Conservation (phyloP, 1,140 invertebrate genomes). For the Paraescarpia echinospica region DNA sequence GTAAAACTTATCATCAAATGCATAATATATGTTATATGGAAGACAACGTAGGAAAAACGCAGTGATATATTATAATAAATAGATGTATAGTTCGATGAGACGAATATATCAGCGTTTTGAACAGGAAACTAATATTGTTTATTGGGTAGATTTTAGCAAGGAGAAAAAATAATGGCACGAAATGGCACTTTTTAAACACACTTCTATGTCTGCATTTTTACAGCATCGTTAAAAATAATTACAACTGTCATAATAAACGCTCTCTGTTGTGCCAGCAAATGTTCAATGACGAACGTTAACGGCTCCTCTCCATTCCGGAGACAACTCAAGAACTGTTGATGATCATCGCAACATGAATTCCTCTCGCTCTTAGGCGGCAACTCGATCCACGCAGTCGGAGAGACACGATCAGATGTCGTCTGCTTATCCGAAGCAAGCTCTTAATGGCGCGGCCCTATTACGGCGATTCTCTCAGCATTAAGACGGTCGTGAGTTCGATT, state of each 20-base stretch:
- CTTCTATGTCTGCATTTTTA: no score
- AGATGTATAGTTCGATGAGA: no score
- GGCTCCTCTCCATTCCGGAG: not conserved
- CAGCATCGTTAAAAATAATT: no score
- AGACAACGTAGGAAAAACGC: no score
- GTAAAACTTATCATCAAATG: no score
- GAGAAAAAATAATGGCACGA: no score
- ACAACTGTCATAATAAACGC: not conserved
- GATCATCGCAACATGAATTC: not conserved
- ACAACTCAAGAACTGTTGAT: not conserved
- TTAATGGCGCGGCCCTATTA: not conserved
- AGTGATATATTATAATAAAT: no score
- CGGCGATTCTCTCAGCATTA: not conserved
- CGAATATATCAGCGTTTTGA: no score
- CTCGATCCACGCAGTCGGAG: not conserved
- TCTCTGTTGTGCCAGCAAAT: not conserved
- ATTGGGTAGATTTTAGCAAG: no score
- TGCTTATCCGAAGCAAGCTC: not conserved
- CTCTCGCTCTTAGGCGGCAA: not conserved
- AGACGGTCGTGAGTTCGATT: not conserved
- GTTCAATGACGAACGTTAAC: not conserved
- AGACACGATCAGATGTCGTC: not conserved
- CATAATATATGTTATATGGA: no score
- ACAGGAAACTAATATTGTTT: not conserved
- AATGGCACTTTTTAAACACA: no score